phyloP scores from a whole-genome alignment of 2,113 vertebrate genomes.

The Strix uralensis region DNA sequence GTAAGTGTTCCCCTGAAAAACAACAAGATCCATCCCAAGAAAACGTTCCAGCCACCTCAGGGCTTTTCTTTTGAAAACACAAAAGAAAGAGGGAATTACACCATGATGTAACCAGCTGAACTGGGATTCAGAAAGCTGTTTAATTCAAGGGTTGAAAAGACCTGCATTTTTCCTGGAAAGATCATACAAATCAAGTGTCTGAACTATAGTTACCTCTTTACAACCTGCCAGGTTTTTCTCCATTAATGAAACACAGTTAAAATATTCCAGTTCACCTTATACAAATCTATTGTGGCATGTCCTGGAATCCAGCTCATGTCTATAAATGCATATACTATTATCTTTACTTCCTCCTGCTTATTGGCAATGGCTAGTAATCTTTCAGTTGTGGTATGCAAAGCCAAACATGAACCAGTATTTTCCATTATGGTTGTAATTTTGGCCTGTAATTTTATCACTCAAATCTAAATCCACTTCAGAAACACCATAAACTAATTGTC shows the following conservation, averaged over 20 bases:
- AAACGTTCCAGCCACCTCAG: background rate
- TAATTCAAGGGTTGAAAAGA: background rate
- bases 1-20: background rate
- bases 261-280: constrained; percentile 40
- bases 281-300: constrained; percentile 29
- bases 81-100: background rate
- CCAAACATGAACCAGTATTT: constrained; percentile 74
- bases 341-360: constrained; percentile 62
- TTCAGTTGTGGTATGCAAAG: constrained; percentile 74
- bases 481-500: constrained; percentile 82
- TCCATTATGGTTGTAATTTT: constrained; percentile 78
- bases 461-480: constrained; percentile 81
- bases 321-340: background rate
- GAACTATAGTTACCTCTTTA: background rate
- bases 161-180: background rate
- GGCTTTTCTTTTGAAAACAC: background rate
- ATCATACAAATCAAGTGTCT: background rate
- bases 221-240: constrained; percentile 48
- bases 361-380: constrained; percentile 67
- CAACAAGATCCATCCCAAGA: background rate
- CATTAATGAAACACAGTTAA: constrained; percentile 16
- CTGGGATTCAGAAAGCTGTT: background rate
- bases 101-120: constrained; percentile 11
- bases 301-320: background rate
- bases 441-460: constrained; percentile 82